phyloP scores from a whole-genome alignment of 2,113 vertebrate species.

The Ceuthmochares aereus region DNA sequence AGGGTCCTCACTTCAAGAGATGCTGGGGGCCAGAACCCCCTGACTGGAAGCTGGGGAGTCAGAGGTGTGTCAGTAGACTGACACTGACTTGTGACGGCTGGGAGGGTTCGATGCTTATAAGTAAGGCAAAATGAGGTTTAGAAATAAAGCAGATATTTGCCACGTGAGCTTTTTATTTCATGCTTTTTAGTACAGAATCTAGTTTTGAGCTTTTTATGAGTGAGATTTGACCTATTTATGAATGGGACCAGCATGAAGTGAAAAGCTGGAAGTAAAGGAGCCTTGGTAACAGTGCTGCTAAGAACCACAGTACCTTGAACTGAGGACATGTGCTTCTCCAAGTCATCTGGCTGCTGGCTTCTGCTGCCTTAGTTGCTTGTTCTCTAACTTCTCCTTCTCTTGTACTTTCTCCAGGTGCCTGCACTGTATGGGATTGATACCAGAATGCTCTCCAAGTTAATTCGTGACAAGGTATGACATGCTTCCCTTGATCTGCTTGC shows the following conservation, averaged over 20 bases:
- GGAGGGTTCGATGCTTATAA: neutral
- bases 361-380: neutral
- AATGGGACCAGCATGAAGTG: neutral
- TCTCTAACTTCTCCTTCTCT: neutral
- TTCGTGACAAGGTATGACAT: conserved; percentile 88
- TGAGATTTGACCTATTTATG: neutral
- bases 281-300: neutral
- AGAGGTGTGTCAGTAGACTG: neutral
- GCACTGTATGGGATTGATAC: conserved; percentile 94
- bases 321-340: neutral
- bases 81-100: neutral
- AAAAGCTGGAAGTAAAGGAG: neutral
- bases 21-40: neutral
- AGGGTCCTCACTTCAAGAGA: neutral
- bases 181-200: neutral
- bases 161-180: neutral
- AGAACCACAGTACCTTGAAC: neutral
- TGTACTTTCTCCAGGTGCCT: conserved; percentile 82
- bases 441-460: conserved; percentile 93
- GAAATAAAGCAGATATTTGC: neutral
- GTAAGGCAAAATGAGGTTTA: neutral
- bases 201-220: neutral
- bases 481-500: neutral
- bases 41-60: neutral
- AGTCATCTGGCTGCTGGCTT: neutral